Evolutionary conservation across 2,888 invertebrate genomes (phyloP), one percentile per base, ranked within the genome.

Genomic region (Entomobrya proxima): DNA sequence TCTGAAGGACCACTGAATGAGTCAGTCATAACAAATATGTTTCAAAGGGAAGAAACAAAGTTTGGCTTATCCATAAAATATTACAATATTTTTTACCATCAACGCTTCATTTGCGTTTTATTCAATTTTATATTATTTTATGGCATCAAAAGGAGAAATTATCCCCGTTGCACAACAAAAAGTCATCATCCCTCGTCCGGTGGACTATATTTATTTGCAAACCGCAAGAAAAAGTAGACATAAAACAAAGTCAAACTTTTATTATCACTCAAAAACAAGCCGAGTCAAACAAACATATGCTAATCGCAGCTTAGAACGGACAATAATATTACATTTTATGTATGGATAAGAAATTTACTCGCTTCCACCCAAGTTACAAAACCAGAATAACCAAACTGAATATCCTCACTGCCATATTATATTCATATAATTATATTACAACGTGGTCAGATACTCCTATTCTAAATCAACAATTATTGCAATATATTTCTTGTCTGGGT

Each of bases 221-320:
- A n/a, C 61, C 61, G 5, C 35, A 69, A 32, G 37, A 67, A 67
- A 79, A 81, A 74, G 40, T 74, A 61, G 72, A 74, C 21, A 58
- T n/a, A 52, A 69, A 3, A 47, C n/a, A 9, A 55, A 79, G 24
- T 76, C 11, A 44, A 30, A 27, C 18, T 74, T 44, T 69, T 44
- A 21, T 69, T 69, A 69, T 44, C 27, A 44, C 37, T 18, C 13
- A 58, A 27, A 50, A 50, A 64, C 15, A 64, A 79, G 47, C 79
- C 24, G 40, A 35, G 50, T 32, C 50, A 80, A 40, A 32, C 74
- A 55, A 74, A 75, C 82, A 82, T 82, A 82, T 82, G 82, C 82
- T 82, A 82, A 82, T 82, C 82, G 82, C 27, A 15, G 35, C n/a
- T 61, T 27, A 67, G 40, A 69, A 69, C 27, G 13, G 69, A 40